Conservation (phyloP, 2,797 vertebrate genomes). For the Perdix hodgsoniae region DNA sequence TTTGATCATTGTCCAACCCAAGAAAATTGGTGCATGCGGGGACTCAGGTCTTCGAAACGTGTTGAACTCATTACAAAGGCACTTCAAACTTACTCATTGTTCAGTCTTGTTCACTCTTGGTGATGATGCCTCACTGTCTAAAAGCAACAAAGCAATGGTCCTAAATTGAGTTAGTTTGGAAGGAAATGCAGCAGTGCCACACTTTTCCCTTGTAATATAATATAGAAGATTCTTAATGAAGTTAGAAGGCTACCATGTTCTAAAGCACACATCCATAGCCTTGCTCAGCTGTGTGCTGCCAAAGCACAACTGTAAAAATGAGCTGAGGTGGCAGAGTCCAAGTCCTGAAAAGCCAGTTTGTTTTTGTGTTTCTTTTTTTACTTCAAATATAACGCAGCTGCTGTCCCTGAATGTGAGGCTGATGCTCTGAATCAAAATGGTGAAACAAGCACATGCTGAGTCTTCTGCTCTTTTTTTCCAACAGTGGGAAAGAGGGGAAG, state of each 20-base stretch:
- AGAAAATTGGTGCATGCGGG: background rate
- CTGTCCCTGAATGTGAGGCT: background rate
- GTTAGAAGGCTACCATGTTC: background rate
- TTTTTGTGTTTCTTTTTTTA: background rate
- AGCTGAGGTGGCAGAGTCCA: background rate
- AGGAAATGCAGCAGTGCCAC: background rate
- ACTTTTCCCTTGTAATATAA: background rate
- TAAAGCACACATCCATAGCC: background rate
- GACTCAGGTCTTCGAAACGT: background rate
- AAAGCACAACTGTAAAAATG: background rate
- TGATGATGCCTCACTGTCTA: background rate
- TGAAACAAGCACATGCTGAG: background rate
- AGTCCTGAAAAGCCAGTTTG: background rate
- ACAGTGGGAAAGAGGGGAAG: background rate
- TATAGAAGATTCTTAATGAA: background rate
- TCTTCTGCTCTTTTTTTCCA: background rate
- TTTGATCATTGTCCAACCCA: slow-evolving; percentile 38
- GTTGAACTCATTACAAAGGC: slow-evolving; percentile 20
- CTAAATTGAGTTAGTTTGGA: background rate
- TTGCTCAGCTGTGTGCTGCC: background rate
- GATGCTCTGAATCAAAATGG: background rate
- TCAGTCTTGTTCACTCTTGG: slow-evolving; percentile 1
- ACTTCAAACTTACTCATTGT: background rate
- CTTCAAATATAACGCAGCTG: background rate
- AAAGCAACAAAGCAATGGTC: background rate